Evolutionary conservation across 1,140 invertebrate genomes (phyloP), one percentile per base, ranked within the genome.

Genomic region (Zaprionus vittiger): DNA sequence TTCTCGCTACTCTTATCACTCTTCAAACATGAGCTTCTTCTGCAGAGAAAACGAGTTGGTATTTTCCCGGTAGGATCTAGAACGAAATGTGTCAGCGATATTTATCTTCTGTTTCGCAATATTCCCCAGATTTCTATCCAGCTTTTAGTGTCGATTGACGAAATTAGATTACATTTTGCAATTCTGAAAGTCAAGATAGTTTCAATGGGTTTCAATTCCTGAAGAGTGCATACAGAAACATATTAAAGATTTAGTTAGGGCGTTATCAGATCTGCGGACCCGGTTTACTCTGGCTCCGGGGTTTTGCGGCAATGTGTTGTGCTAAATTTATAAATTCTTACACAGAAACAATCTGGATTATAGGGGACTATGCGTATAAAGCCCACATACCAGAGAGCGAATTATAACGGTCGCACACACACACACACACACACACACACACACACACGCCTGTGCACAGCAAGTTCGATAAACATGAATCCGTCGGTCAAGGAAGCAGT

Each of bases 401-500:
- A 63, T 55, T 66, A 59, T 73, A 67, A 67, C 31, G 70, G 70
- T 66, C 56, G 22, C 26, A 31, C 52, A 49, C 63, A 65, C 49
- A 54, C 49, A 44, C 17, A 69, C 28, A 49, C 63, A 65, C 26
- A 31, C 52, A 49, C 63, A 65, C 26, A 31, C 52, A 49, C 63
- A 65, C 49, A 54, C 49, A 44, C 17, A 69, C 28, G 34, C 9
- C 7, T 11, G 22, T n/a, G 4, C 28, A 37, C 17, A 6, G 2
- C 26, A 7, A 28, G 15, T 20, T n/a, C 41, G 69, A 72, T 66
- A 72, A 66, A 38, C 61, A 28, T 20, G 37, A 54, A 47, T 47
- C n/a, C 24, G 31, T 28, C 15, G 15, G 49, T 5, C 20, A 64
- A 63, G 68, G 62, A 66, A 72, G 54, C 62, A 57, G 69, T 65